phyloP scores from a whole-genome alignment of 2,113 vertebrate species.

The Choloepus hoffmanni region DNA sequence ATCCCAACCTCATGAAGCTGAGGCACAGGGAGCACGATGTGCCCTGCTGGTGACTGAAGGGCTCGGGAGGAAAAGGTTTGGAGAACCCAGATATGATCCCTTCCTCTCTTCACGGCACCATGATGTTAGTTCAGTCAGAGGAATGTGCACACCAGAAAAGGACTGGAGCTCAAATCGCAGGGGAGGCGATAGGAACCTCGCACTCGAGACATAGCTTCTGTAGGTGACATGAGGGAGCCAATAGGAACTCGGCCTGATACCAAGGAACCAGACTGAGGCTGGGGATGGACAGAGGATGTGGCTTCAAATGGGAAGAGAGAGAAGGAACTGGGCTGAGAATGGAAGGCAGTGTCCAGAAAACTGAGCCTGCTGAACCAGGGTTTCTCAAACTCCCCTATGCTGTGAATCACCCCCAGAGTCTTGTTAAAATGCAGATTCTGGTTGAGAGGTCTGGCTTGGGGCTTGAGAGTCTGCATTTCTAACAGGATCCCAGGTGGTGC shows the following conservation, averaged over 20 bases:
- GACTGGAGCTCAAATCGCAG: background rate
- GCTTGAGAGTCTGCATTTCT: background rate
- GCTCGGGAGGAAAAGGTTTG: background rate
- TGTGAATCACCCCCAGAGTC: background rate
- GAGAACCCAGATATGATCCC: background rate
- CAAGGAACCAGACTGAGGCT: background rate
- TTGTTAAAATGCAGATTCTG: background rate
- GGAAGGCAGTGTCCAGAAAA: fast-evolving
- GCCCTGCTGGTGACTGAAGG: background rate
- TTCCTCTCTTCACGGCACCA: no score
- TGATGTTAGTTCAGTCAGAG: background rate
- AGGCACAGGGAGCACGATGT: background rate
- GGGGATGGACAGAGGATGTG: background rate
- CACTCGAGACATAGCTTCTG: background rate
- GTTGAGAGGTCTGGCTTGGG: background rate
- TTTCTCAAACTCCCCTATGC: background rate
- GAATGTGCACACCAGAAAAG: background rate
- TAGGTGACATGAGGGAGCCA: background rate
- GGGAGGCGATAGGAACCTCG: background rate
- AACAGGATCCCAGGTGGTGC: background rate
- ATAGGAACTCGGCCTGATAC: background rate
- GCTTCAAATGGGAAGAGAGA: background rate
- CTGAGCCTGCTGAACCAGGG: background rate
- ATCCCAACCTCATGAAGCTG: background rate
- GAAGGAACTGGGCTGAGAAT: background rate